phyloP scores from a whole-genome alignment of 2,113 vertebrate genomes.

The Carassius auratus region DNA sequence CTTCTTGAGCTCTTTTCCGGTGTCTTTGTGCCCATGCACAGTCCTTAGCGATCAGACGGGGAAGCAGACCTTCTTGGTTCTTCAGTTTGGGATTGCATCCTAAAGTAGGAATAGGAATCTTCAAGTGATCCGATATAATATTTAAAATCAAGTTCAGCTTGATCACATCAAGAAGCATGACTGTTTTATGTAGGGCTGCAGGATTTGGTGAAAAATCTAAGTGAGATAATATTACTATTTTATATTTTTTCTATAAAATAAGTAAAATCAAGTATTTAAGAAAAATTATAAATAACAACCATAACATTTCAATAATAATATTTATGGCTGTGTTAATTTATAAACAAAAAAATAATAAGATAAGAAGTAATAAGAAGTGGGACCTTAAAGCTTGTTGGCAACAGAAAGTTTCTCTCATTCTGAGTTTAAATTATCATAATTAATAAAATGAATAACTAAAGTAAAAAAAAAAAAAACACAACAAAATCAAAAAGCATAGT shows the following conservation, averaged over 20 bases:
- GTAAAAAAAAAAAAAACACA: too few relatives aligned
- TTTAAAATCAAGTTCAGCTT: background rate
- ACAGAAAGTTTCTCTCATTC: too few relatives aligned
- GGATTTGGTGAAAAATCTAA: too few relatives aligned
- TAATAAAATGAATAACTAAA: too few relatives aligned
- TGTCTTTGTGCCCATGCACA: conserved; percentile 80
- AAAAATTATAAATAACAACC: background rate
- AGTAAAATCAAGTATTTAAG: too few relatives aligned
- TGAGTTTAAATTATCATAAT: too few relatives aligned
- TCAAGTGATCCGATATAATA: background rate
- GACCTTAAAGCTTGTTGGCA: background rate
- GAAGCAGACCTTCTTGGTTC: conserved; percentile 78
- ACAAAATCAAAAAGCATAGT: background rate
- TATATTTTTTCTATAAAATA: too few relatives aligned
- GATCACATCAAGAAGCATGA: background rate
- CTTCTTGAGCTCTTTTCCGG: conserved; percentile 78
- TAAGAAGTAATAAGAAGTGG: too few relatives aligned
- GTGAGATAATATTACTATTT: too few relatives aligned
- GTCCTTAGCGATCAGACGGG: conserved; percentile 81
- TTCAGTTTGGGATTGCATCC: conserved; percentile 88
- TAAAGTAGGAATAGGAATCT: conserved; percentile 61
- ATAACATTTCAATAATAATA: too few relatives aligned
- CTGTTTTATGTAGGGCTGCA: background rate
- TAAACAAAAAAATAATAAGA: too few relatives aligned
- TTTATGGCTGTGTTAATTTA: too few relatives aligned